These are phyloP conservation scores for Drymonia ruficornis DNA, from an alignment of 2,888 invertebrate species.

Conservation along the genomic window DNA sequence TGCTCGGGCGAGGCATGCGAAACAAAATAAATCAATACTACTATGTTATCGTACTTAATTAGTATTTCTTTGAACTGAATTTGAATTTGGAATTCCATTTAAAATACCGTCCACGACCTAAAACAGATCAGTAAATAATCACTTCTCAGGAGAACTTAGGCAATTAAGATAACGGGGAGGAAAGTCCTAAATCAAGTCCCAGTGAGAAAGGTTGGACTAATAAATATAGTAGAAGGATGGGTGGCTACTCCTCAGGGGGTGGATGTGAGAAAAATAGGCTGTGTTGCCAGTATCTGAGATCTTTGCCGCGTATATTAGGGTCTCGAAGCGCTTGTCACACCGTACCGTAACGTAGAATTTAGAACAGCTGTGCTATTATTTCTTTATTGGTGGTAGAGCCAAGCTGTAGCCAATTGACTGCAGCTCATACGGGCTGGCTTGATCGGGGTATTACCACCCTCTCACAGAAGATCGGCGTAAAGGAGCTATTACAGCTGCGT, in stretches of 20 bases:
- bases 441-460: no score
- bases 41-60: no score
- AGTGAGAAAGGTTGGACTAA: constrained; percentile 67
- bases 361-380: no score
- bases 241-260: constrained; percentile 54
- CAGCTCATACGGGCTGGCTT: no score
- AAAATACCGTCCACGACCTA: constrained; percentile 34
- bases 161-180: constrained; percentile 73
- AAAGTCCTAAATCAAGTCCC: constrained; percentile 70
- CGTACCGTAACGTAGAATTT: constrained; percentile 10
- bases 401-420: no score
- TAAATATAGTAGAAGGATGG: constrained; percentile 72
- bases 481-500: no score
- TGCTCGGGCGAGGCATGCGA: no score
- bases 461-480: no score
- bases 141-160: constrained; percentile 60
- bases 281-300: constrained; percentile 63
- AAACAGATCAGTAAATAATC: constrained; percentile 50
- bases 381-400: no score
- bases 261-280: constrained; percentile 74
- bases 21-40: no score
- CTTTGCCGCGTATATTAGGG: constrained; percentile 60
- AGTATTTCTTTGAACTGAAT: not conserved
- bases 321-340: constrained; percentile 34
- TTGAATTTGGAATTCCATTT: constrained; percentile 14